phyloP scores from a whole-genome alignment of 2,888 invertebrate genomes.

The Nemotelus pantherinus region DNA sequence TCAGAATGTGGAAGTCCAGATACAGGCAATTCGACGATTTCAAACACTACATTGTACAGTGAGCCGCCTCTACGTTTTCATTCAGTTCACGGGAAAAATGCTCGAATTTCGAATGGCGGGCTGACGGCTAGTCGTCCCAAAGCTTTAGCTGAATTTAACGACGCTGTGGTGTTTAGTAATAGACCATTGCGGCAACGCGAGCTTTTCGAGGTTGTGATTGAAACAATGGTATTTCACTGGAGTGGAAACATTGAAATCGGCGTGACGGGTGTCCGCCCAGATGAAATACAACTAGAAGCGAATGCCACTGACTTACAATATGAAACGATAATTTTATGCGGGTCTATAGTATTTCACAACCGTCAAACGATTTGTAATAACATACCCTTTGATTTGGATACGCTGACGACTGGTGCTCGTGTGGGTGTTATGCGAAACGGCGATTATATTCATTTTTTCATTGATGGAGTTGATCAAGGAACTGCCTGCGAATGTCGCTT shows the following conservation, averaged over 20 bases:
- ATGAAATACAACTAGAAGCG: conserved; percentile 85
- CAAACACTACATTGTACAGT: conserved; percentile 77
- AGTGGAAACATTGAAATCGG: conserved; percentile 91
- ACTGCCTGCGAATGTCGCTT: conserved; percentile 83
- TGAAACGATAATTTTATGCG: conserved; percentile 93
- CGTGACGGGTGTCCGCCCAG: conserved; percentile 88
- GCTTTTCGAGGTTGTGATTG: conserved; percentile 89
- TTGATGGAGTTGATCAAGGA: conserved; percentile 88
- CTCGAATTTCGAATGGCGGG: conserved; percentile 83
- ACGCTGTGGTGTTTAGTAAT: conserved; percentile 91
- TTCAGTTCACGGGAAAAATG: conserved; percentile 88
- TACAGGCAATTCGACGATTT: conserved; percentile 79
- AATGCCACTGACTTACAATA: conserved; percentile 92
- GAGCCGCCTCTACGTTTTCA: conserved; percentile 78
- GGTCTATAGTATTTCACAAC: conserved; percentile 91
- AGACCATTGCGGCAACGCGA: conserved; percentile 88
- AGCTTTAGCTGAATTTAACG: conserved; percentile 92
- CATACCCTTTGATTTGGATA: conserved; percentile 87
- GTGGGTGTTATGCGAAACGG: conserved; percentile 89
- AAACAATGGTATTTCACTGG: conserved; percentile 93
- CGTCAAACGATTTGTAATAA: conserved; percentile 83
- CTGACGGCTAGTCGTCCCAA: conserved; percentile 87
- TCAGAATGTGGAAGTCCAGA: conserved; percentile 76
- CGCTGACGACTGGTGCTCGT: conserved; percentile 78
- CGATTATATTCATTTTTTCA: conserved; percentile 86